These are phyloP conservation scores for Enteromius anoplus DNA, from an alignment of 2,797 vertebrate species.

Conservation along the genomic window DNA sequence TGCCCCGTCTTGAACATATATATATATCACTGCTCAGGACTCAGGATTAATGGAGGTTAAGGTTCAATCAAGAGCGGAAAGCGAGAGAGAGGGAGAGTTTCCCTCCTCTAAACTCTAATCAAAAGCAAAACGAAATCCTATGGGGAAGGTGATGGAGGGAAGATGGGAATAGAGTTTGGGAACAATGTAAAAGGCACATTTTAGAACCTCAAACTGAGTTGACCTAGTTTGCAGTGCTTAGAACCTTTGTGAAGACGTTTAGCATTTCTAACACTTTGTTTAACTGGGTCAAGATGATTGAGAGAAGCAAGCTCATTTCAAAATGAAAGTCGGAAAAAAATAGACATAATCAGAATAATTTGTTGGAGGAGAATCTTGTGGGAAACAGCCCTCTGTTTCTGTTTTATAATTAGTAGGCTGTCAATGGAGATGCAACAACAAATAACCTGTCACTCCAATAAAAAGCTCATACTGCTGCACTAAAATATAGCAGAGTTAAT, in stretches of 20 bases:
- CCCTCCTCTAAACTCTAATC: constrained; percentile 39
- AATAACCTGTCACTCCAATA: constrained; percentile 7
- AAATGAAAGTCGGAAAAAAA: constrained; percentile 11
- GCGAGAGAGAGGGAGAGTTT: constrained; percentile 15
- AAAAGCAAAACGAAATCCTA: constrained; percentile 38
- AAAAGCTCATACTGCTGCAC: not conserved
- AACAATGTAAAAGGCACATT: constrained; percentile 38
- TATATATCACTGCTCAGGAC: constrained; percentile 7
- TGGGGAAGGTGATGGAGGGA: constrained; percentile 44
- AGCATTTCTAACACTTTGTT: constrained; percentile 46
- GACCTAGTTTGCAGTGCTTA: constrained; percentile 53
- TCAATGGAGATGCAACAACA: constrained; percentile 29
- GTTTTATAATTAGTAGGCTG: constrained; percentile 32
- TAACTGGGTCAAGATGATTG: constrained; percentile 58
- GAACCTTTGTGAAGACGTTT: constrained; percentile 44
- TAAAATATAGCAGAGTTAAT: constrained; percentile 11
- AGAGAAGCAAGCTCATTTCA: constrained; percentile 32
- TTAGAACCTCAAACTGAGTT: constrained; percentile 25
- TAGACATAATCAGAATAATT: constrained; percentile 5
- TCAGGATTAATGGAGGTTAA: constrained; percentile 51
- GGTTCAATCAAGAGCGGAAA: constrained; percentile 43
- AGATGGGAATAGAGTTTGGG: constrained; percentile 17
- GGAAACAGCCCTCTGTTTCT: constrained; percentile 23
- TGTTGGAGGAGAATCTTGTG: constrained; percentile 22
- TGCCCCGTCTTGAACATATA: constrained; percentile 16